Evolutionary conservation across 1,140 invertebrate species (phyloP).

Genomic region (Leucophenga varia): DNA sequence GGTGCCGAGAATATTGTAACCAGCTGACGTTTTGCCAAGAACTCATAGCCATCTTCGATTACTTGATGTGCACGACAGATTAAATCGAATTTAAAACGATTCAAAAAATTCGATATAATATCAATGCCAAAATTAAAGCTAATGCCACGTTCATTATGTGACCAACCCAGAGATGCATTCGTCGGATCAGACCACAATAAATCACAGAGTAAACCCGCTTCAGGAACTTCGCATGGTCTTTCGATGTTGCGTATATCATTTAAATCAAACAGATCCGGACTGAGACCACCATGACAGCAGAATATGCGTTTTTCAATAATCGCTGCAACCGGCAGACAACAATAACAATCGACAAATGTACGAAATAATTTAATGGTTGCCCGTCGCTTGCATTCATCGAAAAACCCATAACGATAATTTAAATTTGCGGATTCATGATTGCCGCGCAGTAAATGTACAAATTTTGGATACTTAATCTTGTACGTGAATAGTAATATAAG

Average conservation of each 20-base stretch:
- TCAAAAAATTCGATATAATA: slow-evolving; percentile 87
- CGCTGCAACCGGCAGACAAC: slow-evolving; percentile 90
- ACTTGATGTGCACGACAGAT: slow-evolving; percentile 96
- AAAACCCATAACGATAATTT: slow-evolving; percentile 90
- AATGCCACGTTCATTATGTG: slow-evolving; percentile 91
- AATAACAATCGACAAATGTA: slow-evolving; percentile 93
- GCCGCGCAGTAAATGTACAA: slow-evolving; percentile 79
- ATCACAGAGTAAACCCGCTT: slow-evolving; percentile 89
- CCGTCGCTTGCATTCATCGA: slow-evolving; percentile 91
- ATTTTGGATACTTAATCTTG: slow-evolving; percentile 86
- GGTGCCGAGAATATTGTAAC: slow-evolving; percentile 97
- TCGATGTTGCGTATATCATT: slow-evolving; percentile 85
- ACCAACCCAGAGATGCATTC: slow-evolving; percentile 83
- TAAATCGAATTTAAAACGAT: slow-evolving; percentile 89
- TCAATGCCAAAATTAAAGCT: slow-evolving; percentile 93
- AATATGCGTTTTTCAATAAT: slow-evolving; percentile 96
- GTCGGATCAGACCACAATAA: slow-evolving; percentile 97
- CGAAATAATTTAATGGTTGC: slow-evolving; percentile 98
- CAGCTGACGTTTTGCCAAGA: slow-evolving; percentile 93
- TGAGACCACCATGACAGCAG: slow-evolving; percentile 89
- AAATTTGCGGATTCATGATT: no score
- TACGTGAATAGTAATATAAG: slow-evolving; percentile 90
- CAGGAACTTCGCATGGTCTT: slow-evolving; percentile 85
- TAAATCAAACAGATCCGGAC: slow-evolving; percentile 84
- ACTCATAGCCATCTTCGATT: slow-evolving; percentile 96